Evolutionary conservation across 2,797 vertebrate genomes (phyloP).

Genomic region (Mycteria americana): DNA sequence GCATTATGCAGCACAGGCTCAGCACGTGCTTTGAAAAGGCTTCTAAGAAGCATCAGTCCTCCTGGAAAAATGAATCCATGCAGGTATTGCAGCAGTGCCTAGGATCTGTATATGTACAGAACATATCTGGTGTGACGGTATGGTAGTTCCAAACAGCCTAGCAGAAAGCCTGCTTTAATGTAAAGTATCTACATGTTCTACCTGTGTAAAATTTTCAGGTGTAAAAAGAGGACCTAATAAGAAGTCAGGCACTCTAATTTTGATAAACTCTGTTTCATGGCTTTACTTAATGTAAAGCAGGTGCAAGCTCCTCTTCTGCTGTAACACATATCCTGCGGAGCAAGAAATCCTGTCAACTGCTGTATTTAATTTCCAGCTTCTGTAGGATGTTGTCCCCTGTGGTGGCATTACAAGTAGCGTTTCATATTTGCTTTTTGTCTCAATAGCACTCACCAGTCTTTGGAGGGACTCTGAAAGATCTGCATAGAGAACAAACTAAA

Average conservation of each 20-base stretch:
- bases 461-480: neutral
- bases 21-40: neutral
- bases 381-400: neutral
- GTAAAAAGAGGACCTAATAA: neutral
- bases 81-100: neutral
- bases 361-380: neutral
- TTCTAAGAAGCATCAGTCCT: neutral
- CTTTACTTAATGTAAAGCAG: neutral
- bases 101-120: accelerated
- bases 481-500: neutral
- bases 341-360: neutral
- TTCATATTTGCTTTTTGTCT: neutral
- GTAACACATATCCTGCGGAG: accelerated
- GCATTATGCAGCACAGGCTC: neutral
- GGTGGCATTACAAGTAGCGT: neutral
- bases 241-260: neutral
- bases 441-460: neutral
- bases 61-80: no score
- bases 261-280: neutral
- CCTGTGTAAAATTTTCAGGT: neutral
- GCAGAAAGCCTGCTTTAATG: neutral
- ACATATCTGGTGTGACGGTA: accelerated
- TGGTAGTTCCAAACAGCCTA: neutral
- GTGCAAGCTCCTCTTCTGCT: neutral
- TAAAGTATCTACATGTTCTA: neutral